These are phyloP conservation scores for Epizoanthus rinbou DNA, from an alignment of 92 coral and sea anemone genomes.

Conservation along the genomic window DNA sequence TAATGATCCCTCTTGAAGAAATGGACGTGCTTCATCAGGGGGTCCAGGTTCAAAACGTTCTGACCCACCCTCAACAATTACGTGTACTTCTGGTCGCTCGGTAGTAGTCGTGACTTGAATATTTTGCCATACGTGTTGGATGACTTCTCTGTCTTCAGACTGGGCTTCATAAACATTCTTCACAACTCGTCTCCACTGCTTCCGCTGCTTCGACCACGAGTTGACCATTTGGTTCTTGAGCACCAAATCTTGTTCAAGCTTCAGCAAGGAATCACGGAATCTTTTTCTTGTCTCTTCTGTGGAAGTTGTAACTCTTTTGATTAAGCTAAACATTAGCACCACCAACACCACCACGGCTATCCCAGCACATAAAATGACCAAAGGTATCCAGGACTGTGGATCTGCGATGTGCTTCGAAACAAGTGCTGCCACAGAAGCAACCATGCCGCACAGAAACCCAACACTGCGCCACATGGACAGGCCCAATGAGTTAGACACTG, in stretches of 20 bases:
- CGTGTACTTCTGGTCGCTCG: conserved; percentile 8
- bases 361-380: conserved; percentile 73
- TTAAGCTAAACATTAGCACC: conserved; percentile 66
- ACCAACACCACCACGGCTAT: conserved; percentile 58
- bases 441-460: conserved; percentile 66
- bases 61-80: neutral
- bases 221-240: conserved; percentile 74
- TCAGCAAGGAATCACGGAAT: conserved; percentile 67
- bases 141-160: conserved; percentile 51
- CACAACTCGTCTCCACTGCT: conserved; percentile 89
- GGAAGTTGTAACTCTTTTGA: conserved; percentile 69
- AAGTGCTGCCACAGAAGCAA: conserved; percentile 76
- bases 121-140: conserved; percentile 54
- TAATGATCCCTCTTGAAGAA: neutral
- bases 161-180: conserved; percentile 89
- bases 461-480: conserved; percentile 83
- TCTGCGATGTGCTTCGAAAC: conserved; percentile 64
- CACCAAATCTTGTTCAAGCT: conserved; percentile 69
- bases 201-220: conserved; percentile 83
- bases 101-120: conserved; percentile 18
- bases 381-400: conserved; percentile 68
- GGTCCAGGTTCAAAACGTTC: neutral
- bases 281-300: conserved; percentile 78
- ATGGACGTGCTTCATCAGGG: neutral
- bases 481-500: conserved; percentile 81